Base-by-base conservation (phyloP, 2,888 invertebrate genomes). In the Hofmannophila pseudospretella region DNA sequence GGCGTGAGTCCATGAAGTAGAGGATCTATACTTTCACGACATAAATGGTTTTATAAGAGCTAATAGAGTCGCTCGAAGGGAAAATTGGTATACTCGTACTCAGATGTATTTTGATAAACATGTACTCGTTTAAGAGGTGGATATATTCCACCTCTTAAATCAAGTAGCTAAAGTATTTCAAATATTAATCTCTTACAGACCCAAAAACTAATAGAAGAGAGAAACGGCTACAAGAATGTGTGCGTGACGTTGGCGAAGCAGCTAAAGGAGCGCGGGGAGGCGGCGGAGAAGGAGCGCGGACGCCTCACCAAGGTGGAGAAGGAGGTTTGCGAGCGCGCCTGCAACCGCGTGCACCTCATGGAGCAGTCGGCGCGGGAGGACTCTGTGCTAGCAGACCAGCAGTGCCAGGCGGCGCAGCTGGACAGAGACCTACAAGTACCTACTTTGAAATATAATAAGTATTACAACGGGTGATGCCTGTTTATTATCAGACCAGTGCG, bases 341-440 rank as follows among this genome's bases (percentile, higher is more conserved):
- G 64, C 27, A 40, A 44, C 23, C 58, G 73, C 3, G 36, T 72
- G 9, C 51, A 41, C 4, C 42, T 73, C 4, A 61, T 56, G 34
- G 72, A 79, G 42, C 68, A 74, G 34, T 46, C 54, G 3, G 58
- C 69, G 1, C 52, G 44, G 7, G 48, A 48, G 1, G 78, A 78
- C 12, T 51, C 69, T 0, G 26, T 42, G 0, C 51, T 79, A 1
- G 62, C 69, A 1, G 73, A 76, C 5, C 52, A 65, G 8, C 67
- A 75, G 27, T 74, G 74, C 51, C 66, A 54, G 27, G 48, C 44
- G 1, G 39, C 67, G 7, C 82, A 80, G 44, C 44, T 70, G 3
- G 80, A 79, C 7, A 65, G 80, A 42, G 79, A 84, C 28, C 55
- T 74, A 13, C 65, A 70, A 58, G 84, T 34, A 34, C 4, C 9